A percentile compares a stretch with the other conserved stretches of the same genome.
Evolutionary conservation across 1,140 invertebrate genomes (phyloP).

Genomic region (Papilio aristodemus): DNA sequence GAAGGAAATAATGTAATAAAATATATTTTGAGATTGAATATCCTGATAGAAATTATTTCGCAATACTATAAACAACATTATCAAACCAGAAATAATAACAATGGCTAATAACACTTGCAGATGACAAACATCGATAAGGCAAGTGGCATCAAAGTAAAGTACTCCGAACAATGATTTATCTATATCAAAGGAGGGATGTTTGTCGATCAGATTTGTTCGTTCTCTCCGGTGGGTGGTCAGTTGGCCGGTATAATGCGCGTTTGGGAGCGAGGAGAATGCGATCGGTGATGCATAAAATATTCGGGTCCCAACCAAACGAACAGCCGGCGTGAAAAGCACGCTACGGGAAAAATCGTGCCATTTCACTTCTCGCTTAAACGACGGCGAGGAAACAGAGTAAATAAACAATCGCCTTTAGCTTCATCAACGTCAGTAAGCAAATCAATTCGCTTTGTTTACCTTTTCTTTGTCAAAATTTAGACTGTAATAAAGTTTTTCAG

Average conservation of each 20-base stretch:
- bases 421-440: conserved; percentile 23
- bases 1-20: too few relatives aligned
- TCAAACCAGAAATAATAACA: neutral
- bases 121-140: conserved; percentile 24
- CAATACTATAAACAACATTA: neutral
- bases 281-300: conserved; percentile 73
- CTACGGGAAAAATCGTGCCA: conserved; percentile 50
- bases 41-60: too few relatives aligned
- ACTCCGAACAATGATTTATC: conserved; percentile 54
- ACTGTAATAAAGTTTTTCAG: too few relatives aligned
- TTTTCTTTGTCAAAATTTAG: neutral
- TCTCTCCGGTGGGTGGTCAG: conserved; percentile 62
- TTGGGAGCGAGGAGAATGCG: conserved; percentile 56
- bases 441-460: conserved; percentile 18
- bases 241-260: conserved; percentile 75
- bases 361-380: conserved; percentile 50
- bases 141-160: conserved; percentile 54
- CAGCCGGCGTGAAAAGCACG: conserved; percentile 42
- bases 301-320: conserved; percentile 37
- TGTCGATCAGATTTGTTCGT: conserved; percentile 70
- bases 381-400: conserved; percentile 1
- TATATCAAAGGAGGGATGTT: conserved; percentile 67
- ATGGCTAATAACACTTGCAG: neutral
- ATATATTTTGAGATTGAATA: too few relatives aligned
- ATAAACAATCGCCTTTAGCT: conserved; percentile 20